phyloP scores from a whole-genome alignment of 2,888 invertebrate species.

The Perithous albicinctus region DNA sequence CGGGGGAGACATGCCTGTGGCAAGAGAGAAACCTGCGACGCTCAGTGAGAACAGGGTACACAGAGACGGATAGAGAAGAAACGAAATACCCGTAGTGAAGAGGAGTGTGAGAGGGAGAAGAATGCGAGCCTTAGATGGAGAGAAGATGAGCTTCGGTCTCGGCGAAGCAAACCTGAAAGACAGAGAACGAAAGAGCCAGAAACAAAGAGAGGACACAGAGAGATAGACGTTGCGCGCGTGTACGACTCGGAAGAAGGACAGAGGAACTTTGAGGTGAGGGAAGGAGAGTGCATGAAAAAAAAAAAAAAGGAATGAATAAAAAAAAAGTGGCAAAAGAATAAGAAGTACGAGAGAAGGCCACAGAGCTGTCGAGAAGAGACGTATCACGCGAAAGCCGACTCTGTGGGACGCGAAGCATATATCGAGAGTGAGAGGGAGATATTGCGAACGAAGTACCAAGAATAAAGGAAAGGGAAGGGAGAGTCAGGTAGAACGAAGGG shows the following conservation, averaged over 20 bases:
- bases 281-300: constrained; percentile 27
- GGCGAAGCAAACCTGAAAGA: constrained; percentile 31
- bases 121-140: constrained; percentile 62
- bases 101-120: constrained; percentile 44
- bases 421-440: constrained; percentile 18
- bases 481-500: constrained; percentile 30
- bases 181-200: not conserved
- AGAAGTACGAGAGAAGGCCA: constrained; percentile 40
- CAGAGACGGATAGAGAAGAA: constrained; percentile 37
- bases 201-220: constrained; percentile 11
- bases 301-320: not conserved
- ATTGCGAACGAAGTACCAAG: constrained; percentile 12
- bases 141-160: constrained; percentile 57
- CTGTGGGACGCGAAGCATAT: constrained; percentile 37
- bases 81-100: constrained; percentile 35
- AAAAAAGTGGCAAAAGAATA: constrained; percentile 14
- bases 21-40: constrained; percentile 54
- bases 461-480: too few species aligned
- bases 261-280: constrained; percentile 29
- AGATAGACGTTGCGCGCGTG: constrained; percentile 55
- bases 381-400: constrained; percentile 57
- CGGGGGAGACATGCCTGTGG: constrained; percentile 64
- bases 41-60: constrained; percentile 29
- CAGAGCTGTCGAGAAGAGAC: constrained; percentile 59
- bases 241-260: constrained; percentile 14